These are phyloP conservation scores for Butorides virescens DNA, from an alignment of 2,113 vertebrate genomes.

Conservation along the genomic window DNA sequence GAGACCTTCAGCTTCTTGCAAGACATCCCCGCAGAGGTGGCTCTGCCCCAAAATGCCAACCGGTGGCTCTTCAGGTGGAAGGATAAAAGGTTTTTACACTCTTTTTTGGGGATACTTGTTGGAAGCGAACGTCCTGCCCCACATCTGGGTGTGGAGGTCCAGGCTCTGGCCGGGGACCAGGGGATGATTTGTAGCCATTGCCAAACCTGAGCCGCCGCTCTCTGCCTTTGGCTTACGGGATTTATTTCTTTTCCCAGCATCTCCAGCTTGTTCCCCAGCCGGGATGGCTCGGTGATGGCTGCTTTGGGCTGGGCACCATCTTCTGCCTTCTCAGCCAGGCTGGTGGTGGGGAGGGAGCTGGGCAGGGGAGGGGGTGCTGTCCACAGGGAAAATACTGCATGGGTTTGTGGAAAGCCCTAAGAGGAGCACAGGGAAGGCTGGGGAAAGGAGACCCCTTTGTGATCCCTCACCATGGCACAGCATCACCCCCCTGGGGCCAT, in stretches of 20 bases:
- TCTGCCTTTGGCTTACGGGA: neutral
- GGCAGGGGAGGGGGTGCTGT: neutral
- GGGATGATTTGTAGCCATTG: neutral
- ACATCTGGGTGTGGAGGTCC: fast-evolving
- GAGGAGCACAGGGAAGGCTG: neutral
- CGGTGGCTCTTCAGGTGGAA: neutral
- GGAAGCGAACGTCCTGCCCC: neutral
- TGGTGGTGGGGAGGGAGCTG: neutral
- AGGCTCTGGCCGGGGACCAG: neutral
- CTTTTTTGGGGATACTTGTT: neutral
- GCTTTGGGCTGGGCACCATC: neutral
- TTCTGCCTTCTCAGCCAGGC: neutral
- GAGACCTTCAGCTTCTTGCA: neutral
- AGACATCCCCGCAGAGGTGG: neutral
- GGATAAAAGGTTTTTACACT: neutral
- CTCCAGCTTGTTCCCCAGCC: neutral
- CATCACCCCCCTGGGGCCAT: fast-evolving
- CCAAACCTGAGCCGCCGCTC: neutral
- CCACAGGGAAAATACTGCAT: neutral
- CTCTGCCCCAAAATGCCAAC: neutral
- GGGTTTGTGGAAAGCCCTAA: neutral
- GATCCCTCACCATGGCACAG: fast-evolving
- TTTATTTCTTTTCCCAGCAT: neutral
- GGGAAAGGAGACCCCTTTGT: neutral
- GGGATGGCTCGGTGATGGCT: neutral